A percentile compares a stretch with the other conserved stretches of the same genome.
Conservation (phyloP, 2,797 vertebrate species). For the Hozukius guyotensis region DNA sequence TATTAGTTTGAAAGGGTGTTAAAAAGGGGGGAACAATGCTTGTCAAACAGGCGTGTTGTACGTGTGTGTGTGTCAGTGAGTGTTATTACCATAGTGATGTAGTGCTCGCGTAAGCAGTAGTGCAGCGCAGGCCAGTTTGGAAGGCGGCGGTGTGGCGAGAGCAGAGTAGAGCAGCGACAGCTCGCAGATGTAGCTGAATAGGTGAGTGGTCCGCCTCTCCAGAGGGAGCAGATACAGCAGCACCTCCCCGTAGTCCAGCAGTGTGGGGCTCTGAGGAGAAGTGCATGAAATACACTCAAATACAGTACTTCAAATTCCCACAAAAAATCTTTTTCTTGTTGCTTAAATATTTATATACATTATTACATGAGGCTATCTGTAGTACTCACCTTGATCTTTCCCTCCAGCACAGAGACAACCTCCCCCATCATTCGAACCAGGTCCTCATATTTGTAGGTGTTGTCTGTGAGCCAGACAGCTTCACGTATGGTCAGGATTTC, state of each 20-base stretch:
- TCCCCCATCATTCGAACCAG: conserved; percentile 99
- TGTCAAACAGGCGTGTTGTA: background rate
- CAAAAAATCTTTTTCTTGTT: background rate
- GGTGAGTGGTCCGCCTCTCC: conserved; percentile 86
- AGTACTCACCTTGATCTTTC: conserved; percentile 88
- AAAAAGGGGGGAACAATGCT: background rate
- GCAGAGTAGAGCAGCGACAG: conserved; percentile 91
- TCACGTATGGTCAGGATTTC: conserved; percentile 97
- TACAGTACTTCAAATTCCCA: too few relatives aligned
- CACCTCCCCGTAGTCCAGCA: conserved; percentile 94
- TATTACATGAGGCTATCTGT: background rate
- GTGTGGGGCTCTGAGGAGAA: conserved; percentile 85
- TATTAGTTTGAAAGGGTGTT: conserved; percentile 23
- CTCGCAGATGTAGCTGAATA: conserved; percentile 95
- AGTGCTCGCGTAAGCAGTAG: conserved; percentile 90
- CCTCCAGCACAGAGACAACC: conserved; percentile 91
- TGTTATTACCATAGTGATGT: conserved; percentile 89
- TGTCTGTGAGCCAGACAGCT: conserved; percentile 98
- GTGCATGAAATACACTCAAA: background rate
- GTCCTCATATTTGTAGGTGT: conserved; percentile 98
- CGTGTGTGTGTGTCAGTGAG: background rate
- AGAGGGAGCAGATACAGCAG: conserved; percentile 84
- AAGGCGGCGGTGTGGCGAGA: conserved; percentile 84
- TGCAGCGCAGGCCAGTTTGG: conserved; percentile 87
- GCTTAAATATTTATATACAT: background rate